These are phyloP conservation scores for Leptarthrus brevirostris DNA, from an alignment of 2,888 invertebrate genomes.

Conservation along the genomic window DNA sequence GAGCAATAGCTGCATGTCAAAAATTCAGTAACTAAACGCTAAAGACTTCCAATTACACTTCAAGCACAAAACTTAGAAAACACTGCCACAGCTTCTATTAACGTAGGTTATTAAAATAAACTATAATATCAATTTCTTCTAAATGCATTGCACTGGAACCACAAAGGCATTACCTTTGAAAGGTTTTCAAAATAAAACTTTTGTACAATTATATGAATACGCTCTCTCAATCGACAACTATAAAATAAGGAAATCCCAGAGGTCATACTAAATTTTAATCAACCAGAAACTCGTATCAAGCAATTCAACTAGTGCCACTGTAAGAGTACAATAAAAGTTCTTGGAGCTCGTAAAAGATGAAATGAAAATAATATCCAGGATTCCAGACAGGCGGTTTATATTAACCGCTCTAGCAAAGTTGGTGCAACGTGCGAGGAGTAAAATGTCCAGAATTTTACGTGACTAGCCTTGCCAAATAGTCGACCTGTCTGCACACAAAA, in stretches of 20 bases:
- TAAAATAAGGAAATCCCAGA: not conserved
- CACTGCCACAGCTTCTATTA: no score
- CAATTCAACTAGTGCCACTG: not conserved
- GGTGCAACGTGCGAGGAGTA: not conserved
- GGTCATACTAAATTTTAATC: not conserved
- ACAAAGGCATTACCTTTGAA: no score
- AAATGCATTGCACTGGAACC: no score
- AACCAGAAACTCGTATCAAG: not conserved
- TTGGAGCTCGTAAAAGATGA: constrained; percentile 23
- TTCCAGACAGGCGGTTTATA: constrained; percentile 14
- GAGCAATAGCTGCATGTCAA: no score
- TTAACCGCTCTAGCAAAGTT: not conserved
- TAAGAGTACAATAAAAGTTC: not conserved
- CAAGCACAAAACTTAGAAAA: no score
- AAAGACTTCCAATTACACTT: no score
- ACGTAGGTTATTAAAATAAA: no score
- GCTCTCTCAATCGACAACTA: no score
- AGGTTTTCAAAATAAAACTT: no score
- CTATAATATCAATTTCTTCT: no score
- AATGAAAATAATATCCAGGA: constrained; percentile 33
- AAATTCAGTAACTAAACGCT: no score
- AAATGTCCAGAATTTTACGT: constrained; percentile 20
- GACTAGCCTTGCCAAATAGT: constrained; percentile 9
- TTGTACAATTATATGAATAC: no score
- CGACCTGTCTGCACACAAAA: not conserved